Conservation (phyloP, 2,888 invertebrate species). For the Molanna angustata region DNA sequence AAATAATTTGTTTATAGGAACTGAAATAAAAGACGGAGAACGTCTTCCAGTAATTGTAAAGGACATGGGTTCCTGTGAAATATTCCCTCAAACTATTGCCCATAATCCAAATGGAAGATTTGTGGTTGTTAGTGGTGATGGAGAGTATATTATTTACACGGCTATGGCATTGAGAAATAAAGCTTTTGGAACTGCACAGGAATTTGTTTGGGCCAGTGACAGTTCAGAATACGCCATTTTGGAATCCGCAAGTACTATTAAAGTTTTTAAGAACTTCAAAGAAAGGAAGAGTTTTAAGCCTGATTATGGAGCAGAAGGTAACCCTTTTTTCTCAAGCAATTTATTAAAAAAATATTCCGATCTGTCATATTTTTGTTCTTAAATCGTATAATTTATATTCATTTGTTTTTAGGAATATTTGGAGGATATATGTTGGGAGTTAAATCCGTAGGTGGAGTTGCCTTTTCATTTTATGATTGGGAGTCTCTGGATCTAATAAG, state of each 20-base stretch:
- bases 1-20: constrained; percentile 40
- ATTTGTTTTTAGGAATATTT: constrained; percentile 66
- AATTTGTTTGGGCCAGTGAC: constrained; percentile 98
- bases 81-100: constrained; percentile 97
- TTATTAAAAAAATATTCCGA: too few species aligned
- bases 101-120: constrained; percentile 97
- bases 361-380: too few species aligned
- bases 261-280: constrained; percentile 98
- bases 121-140: constrained; percentile 96
- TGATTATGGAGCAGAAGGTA: constrained; percentile 93
- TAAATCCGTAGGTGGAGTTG: constrained; percentile 85
- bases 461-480: constrained; percentile 99
- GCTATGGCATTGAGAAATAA: constrained; percentile 99
- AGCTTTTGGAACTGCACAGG: constrained; percentile 96
- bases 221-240: constrained; percentile 89
- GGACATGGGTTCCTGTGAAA: constrained; percentile 99
- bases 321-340: not conserved
- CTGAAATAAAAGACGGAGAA: constrained; percentile 86
- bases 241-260: constrained; percentile 87
- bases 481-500: constrained; percentile 88
- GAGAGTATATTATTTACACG: constrained; percentile 99
- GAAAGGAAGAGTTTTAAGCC: constrained; percentile 94
- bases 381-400: too few species aligned
- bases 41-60: constrained; percentile 91
- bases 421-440: constrained; percentile 91